These are phyloP conservation scores for Drosophila baimaii DNA, from an alignment of 1,140 invertebrate species.

Conservation along the genomic window DNA sequence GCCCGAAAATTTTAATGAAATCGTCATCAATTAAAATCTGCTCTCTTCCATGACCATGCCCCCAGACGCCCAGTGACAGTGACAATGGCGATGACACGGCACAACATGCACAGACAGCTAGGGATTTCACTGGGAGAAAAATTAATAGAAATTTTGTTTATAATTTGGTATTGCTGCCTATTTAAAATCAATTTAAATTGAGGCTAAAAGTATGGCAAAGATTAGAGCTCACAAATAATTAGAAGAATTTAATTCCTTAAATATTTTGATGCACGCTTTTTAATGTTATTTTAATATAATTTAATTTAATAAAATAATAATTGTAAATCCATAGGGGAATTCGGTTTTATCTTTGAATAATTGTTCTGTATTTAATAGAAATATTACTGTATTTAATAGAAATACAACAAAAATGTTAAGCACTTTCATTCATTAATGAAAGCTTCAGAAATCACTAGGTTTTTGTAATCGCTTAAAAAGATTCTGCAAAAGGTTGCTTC, in stretches of 20 bases:
- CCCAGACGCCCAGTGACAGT: conserved; percentile 45
- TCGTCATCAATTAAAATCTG: conserved; percentile 83
- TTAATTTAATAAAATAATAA: too few species aligned
- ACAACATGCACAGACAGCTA: conserved; percentile 31
- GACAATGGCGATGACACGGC: conserved; percentile 61
- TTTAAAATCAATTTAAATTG: not conserved
- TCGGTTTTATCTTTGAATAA: not conserved
- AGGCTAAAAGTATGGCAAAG: not conserved
- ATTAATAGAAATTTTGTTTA: not conserved
- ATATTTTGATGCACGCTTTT: not conserved
- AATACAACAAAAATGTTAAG: not conserved
- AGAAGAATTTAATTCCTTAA: too few species aligned
- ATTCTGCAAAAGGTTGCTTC: too few species aligned
- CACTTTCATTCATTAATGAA: too few species aligned
- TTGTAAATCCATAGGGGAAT: not conserved
- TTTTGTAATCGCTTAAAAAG: too few species aligned
- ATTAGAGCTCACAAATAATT: not conserved
- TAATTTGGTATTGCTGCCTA: not conserved
- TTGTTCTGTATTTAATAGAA: too few species aligned
- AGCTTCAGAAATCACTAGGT: too few species aligned
- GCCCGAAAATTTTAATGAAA: conserved; percentile 83
- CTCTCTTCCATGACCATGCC: conserved; percentile 64
- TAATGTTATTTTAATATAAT: not conserved
- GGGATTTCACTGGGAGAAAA: conserved; percentile 21
- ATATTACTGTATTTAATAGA: not conserved